These are phyloP conservation scores for Brenthis ino DNA, from an alignment of 2,888 invertebrate genomes.

Conservation along the genomic window DNA sequence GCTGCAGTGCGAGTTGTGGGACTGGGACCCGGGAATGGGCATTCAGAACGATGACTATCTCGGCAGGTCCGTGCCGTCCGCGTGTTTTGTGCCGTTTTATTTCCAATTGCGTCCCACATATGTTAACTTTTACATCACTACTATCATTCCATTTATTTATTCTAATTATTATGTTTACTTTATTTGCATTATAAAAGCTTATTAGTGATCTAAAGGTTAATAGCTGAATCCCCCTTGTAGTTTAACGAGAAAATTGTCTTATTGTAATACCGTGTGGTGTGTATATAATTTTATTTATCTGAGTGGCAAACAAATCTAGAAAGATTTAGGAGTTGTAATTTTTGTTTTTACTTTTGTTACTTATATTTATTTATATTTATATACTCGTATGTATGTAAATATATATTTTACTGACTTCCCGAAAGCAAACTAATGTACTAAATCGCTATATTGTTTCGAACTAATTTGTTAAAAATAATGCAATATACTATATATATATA, in stretches of 20 bases:
- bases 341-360: background rate
- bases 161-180: background rate
- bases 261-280: slow-evolving; percentile 49
- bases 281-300: slow-evolving; percentile 4
- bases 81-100: slow-evolving; percentile 46
- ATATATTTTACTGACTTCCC: slow-evolving; percentile 7
- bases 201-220: slow-evolving; percentile 15
- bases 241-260: slow-evolving; percentile 2
- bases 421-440: slow-evolving; percentile 31
- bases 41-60: slow-evolving; percentile 91
- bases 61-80: slow-evolving; percentile 87
- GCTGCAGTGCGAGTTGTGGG: slow-evolving; percentile 89
- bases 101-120: slow-evolving; percentile 33
- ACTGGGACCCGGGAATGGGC: slow-evolving; percentile 92
- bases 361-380: background rate
- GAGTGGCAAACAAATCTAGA: slow-evolving; percentile 19
- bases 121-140: slow-evolving; percentile 53
- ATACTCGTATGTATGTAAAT: background rate
- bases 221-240: slow-evolving; percentile 36
- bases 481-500: slow-evolving; percentile 19
- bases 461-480: slow-evolving; percentile 33
- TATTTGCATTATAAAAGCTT: background rate
- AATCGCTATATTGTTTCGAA: slow-evolving; percentile 12
- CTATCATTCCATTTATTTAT: background rate
- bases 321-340: slow-evolving; percentile 9